Evolutionary conservation across 2,797 vertebrate genomes (phyloP).

Genomic region (Threskiornis aethiopicus): DNA sequence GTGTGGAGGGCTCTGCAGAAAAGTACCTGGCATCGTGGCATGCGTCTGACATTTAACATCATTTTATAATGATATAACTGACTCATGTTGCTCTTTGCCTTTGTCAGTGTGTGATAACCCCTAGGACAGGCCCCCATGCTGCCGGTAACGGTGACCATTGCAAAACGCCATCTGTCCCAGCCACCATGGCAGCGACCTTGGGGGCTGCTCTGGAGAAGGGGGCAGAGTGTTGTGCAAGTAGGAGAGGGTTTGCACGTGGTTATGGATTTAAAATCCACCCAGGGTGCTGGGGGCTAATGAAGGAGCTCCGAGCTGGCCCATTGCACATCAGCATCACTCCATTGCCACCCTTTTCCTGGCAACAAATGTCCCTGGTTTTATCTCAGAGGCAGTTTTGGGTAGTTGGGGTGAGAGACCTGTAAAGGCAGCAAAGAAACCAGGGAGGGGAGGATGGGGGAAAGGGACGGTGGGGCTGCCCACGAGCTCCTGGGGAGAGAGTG

Average conservation of each 20-base stretch:
- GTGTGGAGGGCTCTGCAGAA: neutral
- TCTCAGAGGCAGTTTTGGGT: neutral
- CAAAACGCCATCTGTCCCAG: neutral
- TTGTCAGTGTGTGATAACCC: neutral
- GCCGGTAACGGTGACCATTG: neutral
- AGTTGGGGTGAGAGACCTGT: neutral
- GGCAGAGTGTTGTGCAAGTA: neutral
- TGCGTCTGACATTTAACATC: neutral
- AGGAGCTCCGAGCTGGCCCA: neutral
- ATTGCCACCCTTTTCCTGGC: no score
- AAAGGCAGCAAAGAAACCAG: neutral
- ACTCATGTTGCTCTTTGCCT: neutral
- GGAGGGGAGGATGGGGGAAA: neutral
- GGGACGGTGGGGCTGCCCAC: no score
- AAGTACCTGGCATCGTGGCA: neutral
- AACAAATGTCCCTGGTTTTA: neutral
- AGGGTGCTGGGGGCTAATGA: neutral
- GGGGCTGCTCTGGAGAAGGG: neutral
- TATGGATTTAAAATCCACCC: neutral
- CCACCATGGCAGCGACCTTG: accelerated
- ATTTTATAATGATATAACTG: neutral
- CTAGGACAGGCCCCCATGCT: neutral
- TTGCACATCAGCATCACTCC: neutral
- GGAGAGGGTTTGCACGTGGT: neutral
- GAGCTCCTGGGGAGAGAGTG: neutral